A percentile compares a stretch with the other conserved stretches of the same genome.
Evolutionary conservation across 2,113 vertebrate genomes (phyloP).

Genomic region (Larimichthys crocea): DNA sequence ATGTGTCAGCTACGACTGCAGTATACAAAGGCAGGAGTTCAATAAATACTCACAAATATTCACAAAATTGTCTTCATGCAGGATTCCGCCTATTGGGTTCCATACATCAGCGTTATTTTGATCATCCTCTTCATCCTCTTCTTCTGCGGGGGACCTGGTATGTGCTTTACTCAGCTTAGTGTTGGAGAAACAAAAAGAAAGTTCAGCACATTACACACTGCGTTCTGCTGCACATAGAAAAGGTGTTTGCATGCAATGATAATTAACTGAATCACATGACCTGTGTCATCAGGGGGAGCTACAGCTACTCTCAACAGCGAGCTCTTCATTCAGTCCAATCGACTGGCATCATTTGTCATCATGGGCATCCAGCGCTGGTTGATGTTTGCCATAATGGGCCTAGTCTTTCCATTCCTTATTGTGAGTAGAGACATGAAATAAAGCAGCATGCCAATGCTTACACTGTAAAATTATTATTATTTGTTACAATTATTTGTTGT

Average conservation of each 20-base stretch:
- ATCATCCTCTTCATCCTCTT: slow-evolving; percentile 85
- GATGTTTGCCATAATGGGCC: slow-evolving; percentile 51
- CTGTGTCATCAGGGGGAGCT: slow-evolving; percentile 63
- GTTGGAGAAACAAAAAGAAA: background rate
- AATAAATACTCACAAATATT: background rate
- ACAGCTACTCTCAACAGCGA: slow-evolving; percentile 65
- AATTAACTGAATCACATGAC: background rate
- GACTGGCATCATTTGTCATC: slow-evolving; percentile 75
- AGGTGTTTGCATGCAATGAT: background rate
- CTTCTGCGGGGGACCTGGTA: slow-evolving; percentile 87
- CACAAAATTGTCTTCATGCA: slow-evolving; percentile 50
- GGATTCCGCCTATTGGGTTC: slow-evolving; percentile 81
- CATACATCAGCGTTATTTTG: slow-evolving; percentile 80
- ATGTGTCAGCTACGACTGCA: background rate
- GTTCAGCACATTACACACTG: background rate
- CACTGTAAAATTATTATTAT: too few relatives aligned
- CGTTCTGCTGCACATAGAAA: background rate
- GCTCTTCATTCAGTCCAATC: slow-evolving; percentile 81
- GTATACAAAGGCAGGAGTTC: background rate
- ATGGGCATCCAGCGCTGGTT: slow-evolving; percentile 72
- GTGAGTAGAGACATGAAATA: slow-evolving; percentile 70
- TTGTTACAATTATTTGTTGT: background rate
- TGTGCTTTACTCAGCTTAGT: slow-evolving; percentile 17
- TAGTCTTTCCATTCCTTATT: slow-evolving; percentile 81
- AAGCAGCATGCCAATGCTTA: background rate